A percentile compares a stretch with the other conserved stretches of the same genome.
Evolutionary conservation across 2,113 vertebrate genomes (phyloP).

Genomic region (Colaptes auratus): DNA sequence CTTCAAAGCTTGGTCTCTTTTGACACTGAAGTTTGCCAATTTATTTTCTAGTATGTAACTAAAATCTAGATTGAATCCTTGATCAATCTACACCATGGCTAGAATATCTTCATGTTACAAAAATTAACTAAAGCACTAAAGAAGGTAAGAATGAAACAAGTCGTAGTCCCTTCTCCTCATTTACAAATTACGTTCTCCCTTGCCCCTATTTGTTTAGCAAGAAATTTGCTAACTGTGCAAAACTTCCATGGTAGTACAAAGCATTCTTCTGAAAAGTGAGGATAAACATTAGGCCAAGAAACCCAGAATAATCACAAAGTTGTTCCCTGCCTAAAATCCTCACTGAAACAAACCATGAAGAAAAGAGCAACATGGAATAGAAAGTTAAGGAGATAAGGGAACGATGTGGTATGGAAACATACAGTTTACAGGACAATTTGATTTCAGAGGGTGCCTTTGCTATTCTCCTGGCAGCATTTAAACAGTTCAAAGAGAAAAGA

Average conservation of each 20-base stretch:
- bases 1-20: not conserved
- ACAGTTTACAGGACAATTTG: not conserved
- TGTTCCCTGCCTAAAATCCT: not conserved
- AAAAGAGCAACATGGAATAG: not conserved
- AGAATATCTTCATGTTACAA: not conserved
- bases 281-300: not conserved
- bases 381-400: not conserved
- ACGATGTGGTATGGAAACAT: not conserved
- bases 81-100: not conserved
- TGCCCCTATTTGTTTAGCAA: not conserved
- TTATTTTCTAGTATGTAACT: not conserved
- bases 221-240: not conserved
- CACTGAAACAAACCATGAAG: not conserved
- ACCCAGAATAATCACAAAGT: not conserved
- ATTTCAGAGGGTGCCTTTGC: not conserved
- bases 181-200: not conserved
- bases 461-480: not conserved
- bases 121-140: not conserved
- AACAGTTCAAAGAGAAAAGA: not conserved
- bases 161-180: not conserved
- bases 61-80: not conserved
- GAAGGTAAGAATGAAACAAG: not conserved
- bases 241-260: not conserved
- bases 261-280: not conserved
- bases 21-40: not conserved